These are phyloP conservation scores for Hepsetus odoe DNA, from an alignment of 2,113 vertebrate species.

Conservation along the genomic window DNA sequence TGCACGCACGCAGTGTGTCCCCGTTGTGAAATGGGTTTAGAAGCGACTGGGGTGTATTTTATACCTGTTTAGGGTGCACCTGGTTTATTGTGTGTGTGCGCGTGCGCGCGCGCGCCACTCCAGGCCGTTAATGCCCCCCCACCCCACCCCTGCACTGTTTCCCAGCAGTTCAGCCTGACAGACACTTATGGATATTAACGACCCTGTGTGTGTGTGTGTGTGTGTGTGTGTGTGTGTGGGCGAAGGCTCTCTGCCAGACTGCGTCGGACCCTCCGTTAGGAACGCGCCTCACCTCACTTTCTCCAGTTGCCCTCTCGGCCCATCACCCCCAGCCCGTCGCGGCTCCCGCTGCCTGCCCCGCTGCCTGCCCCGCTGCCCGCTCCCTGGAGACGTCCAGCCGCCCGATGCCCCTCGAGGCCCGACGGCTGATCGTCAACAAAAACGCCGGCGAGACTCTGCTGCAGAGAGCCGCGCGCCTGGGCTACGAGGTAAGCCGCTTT, in stretches of 20 bases:
- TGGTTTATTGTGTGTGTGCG: slow-evolving; percentile 10
- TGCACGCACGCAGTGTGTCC: not conserved
- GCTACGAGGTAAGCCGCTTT: slow-evolving; percentile 86
- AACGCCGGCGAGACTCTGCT: slow-evolving; percentile 96
- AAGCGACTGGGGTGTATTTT: no score
- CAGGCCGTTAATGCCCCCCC: not conserved
- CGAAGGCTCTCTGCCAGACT: slow-evolving; percentile 75
- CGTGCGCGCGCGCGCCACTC: no score
- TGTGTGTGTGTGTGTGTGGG: slow-evolving; percentile 64
- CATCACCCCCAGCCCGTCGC: slow-evolving; percentile 63
- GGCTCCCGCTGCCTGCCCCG: slow-evolving; percentile 59
- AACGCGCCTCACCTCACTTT: slow-evolving; percentile 71
- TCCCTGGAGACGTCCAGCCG: slow-evolving; percentile 77
- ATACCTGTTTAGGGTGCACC: no score
- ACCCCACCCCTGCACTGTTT: not conserved
- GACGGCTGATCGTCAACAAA: slow-evolving; percentile 96
- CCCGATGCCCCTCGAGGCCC: slow-evolving; percentile 93
- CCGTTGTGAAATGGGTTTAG: not conserved
- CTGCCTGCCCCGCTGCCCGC: slow-evolving; percentile 70
- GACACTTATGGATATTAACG: slow-evolving; percentile 36
- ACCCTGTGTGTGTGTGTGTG: not conserved
- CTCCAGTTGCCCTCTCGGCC: slow-evolving; percentile 71
- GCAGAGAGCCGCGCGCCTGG: slow-evolving; percentile 92
- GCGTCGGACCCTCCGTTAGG: slow-evolving; percentile 74
- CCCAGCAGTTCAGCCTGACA: slow-evolving; percentile 16